Evolutionary conservation across 2,888 invertebrate genomes (phyloP), one percentile per base, ranked within the genome.

Genomic region (Prenolepis imparis): DNA sequence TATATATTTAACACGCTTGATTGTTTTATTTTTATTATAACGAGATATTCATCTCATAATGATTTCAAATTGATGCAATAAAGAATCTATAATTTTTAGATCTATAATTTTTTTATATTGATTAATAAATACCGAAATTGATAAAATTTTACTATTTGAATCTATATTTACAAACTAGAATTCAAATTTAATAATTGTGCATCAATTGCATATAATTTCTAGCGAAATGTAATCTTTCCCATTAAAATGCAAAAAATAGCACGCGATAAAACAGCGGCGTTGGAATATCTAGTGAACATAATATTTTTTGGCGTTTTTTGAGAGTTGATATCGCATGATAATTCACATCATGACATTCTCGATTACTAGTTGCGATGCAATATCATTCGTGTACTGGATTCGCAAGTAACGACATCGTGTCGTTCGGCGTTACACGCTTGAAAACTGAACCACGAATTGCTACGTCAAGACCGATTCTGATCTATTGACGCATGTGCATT

Each of bases 381-480:
- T 48, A 48, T 67, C 48, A 67, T 48, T 24, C 48, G 28, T 48
- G 44, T 9, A n/a, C 28, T 28, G 28, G 67, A 48, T 48, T 67
- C 11, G 28, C 48, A n/a, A 68, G 3, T 52, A 48, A 28, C 18
- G 66, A 15, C 44, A 18, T 44, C 24, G 3, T 87, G 87, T 91
- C 88, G 84, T 88, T 89, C 86, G 86, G 84, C 86, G 87, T 89
- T 88, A 88, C 88, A 87, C 86, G 86, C 82, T 86, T 87, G 88
- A 87, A 86, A 90, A 87, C 85, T 83, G 86, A 84, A 82, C 85
- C 83, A 87, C 84, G 87, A 86, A 90, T 90, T n/a, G 6, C 48
- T 91, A 86, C 90, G 84, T 86, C 84, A 89, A 87, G 88, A 83
- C 73, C 44, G 82, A 66, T 80, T 82, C 68, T 66, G 70, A 86